phyloP scores from a whole-genome alignment of 1,140 invertebrate species.

The Solen grandis region DNA sequence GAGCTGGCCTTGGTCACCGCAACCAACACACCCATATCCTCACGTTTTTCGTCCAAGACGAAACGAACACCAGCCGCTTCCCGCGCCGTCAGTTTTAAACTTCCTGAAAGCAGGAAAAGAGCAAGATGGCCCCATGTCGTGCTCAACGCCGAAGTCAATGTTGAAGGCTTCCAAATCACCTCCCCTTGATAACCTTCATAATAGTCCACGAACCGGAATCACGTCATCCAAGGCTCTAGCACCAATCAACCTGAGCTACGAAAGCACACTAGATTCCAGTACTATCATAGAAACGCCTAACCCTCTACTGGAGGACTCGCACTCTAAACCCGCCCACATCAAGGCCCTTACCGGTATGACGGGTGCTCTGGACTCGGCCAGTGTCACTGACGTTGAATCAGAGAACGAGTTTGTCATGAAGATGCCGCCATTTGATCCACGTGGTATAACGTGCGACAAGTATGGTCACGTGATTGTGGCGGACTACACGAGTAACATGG shows the following conservation, averaged over 20 bases:
- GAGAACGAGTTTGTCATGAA: conserved; percentile 12
- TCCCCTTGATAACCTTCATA: not conserved
- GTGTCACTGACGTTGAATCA: conserved; percentile 40
- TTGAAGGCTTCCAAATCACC: not conserved
- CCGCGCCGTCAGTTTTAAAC: conserved; percentile 38
- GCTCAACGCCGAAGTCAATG: conserved; percentile 21
- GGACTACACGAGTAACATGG: conserved; percentile 64
- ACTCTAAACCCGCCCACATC: conserved; percentile 9
- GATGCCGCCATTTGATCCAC: conserved; percentile 50
- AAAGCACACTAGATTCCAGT: conserved; percentile 29
- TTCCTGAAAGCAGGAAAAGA: conserved; percentile 43
- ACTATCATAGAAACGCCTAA: conserved; percentile 2
- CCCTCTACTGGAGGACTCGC: not conserved
- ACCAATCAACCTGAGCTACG: conserved; percentile 31
- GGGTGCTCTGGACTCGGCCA: conserved; percentile 10
- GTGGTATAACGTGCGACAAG: conserved; percentile 62
- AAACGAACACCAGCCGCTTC: conserved; percentile 2
- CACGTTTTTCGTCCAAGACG: not conserved
- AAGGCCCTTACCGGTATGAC: conserved; percentile 30
- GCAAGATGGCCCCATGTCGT: conserved; percentile 34
- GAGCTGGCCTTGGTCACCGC: conserved; percentile 14
- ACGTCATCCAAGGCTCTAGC: conserved; percentile 26
- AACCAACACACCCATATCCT: not conserved
- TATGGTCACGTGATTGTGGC: conserved; percentile 65
- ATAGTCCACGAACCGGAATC: conserved; percentile 20